Base-by-base conservation (phyloP, 1,140 invertebrate species). In the Camponotus vicinus region DNA sequence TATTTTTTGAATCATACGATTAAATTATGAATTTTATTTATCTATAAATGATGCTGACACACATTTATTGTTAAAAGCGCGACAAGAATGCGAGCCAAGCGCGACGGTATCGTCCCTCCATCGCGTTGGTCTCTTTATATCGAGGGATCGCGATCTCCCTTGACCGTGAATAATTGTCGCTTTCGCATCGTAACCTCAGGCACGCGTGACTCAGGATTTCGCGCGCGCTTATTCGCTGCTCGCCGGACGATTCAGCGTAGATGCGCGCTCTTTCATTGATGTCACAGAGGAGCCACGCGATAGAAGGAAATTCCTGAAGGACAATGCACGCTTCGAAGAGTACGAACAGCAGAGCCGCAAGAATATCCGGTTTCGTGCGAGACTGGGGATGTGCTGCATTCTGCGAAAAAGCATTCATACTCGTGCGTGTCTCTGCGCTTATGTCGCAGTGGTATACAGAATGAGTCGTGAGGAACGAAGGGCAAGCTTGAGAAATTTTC, bases 341-440 rank as follows among this genome's bases (percentile, higher is more conserved):
- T 76, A 75, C 64, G 59, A 69, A 63, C 78, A 59, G 42, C 71
- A 37, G 69, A 89, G 90, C 86, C 88, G 88, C 92, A 91, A 90
- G 91, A 91, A 92, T 93, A 93, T 93, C 92, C 92, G 92, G 92
- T 93, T 93, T 93, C 92, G 88, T 91, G 82, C 85, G 92, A 83
- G 78, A 88, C 85, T 66, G 86, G 73, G 83, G 78, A 11, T 15
- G 83, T 27, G 27, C 27, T 55, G 90, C 92, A 92, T 92, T 93
- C 92, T 93, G 83, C 75, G 73, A 86, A 61, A 27, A 37, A 61
- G 67, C 73, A 90, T 92, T 92, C 92, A 91, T 52, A 57, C 55
- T 15, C 49, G 61, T 27, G 27, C 45, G 42, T 37, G 32, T 64
- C 52, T 71, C 57, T 69, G 87, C 83, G 63, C 79, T 75, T 85